Conservation (phyloP, 2,113 vertebrate genomes). For the Baryphthengus martii region DNA sequence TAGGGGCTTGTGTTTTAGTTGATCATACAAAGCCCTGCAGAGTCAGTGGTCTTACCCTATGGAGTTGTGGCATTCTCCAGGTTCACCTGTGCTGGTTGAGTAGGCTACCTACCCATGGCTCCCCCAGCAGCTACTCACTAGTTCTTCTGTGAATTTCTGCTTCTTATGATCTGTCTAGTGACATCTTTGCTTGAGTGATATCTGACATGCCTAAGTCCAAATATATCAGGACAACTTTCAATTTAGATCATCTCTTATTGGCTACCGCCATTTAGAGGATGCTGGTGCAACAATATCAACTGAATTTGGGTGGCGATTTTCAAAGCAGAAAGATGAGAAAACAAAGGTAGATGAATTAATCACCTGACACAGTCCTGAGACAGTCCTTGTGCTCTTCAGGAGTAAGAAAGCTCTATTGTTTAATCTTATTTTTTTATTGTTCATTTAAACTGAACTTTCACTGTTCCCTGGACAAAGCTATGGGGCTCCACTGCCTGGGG, state of each 20-base stretch:
- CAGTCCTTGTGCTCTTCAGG: not conserved
- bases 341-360: not conserved
- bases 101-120: not conserved
- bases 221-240: not conserved
- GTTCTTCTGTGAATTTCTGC: not conserved
- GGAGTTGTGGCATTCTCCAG: not conserved
- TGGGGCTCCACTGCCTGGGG: not conserved
- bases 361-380: not conserved
- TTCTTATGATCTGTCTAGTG: fast-evolving
- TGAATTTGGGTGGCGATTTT: not conserved
- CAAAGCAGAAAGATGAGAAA: not conserved
- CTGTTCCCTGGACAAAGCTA: not conserved
- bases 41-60: not conserved
- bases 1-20: not conserved
- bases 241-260: not conserved
- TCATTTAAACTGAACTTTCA: not conserved
- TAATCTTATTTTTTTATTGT: not conserved
- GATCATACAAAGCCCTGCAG: not conserved
- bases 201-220: not conserved
- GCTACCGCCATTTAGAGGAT: not conserved
- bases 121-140: too few relatives aligned
- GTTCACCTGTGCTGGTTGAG: not conserved
- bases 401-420: not conserved
- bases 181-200: not conserved
- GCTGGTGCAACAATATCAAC: not conserved